phyloP scores from a whole-genome alignment of 2,888 invertebrate genomes.

The Chrysolina haemoptera region DNA sequence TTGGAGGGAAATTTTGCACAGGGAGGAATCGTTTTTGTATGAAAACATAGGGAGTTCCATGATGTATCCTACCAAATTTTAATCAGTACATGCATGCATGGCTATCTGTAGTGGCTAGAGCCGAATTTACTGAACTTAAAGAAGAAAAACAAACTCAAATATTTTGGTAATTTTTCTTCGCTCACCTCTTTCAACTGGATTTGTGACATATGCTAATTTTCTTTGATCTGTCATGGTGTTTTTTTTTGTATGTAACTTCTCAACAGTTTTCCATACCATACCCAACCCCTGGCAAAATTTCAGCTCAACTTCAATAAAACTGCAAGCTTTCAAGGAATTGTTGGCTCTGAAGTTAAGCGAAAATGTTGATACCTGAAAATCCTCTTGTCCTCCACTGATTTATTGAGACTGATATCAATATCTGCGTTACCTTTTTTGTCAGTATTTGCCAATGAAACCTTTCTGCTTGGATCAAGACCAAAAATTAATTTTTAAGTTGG shows the following conservation, averaged over 20 bases:
- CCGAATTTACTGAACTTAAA: background rate
- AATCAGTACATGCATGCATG: too few relatives aligned
- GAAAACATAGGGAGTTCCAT: too few relatives aligned
- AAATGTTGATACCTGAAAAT: too few relatives aligned
- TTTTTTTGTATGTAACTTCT: background rate
- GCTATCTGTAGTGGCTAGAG: too few relatives aligned
- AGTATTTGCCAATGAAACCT: slow-evolving; percentile 15
- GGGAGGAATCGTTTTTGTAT: too few relatives aligned
- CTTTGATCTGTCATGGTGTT: too few relatives aligned
- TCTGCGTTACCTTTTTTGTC: slow-evolving; percentile 8
- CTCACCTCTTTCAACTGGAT: too few relatives aligned
- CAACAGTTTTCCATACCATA: background rate
- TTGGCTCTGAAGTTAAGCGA: background rate
- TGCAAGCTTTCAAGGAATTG: background rate
- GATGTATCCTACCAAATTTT: too few relatives aligned
- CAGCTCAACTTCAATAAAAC: background rate
- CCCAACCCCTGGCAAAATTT: background rate
- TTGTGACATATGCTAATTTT: too few relatives aligned
- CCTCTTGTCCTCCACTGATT: background rate
- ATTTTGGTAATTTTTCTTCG: too few relatives aligned
- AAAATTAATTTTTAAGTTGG: slow-evolving; percentile 26
- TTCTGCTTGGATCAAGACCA: slow-evolving; percentile 13
- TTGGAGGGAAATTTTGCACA: too few relatives aligned
- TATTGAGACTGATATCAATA: slow-evolving; percentile 9
- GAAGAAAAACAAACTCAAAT: background rate